phyloP scores from a whole-genome alignment of 1,140 invertebrate species.

The Drosophila chauvacae region DNA sequence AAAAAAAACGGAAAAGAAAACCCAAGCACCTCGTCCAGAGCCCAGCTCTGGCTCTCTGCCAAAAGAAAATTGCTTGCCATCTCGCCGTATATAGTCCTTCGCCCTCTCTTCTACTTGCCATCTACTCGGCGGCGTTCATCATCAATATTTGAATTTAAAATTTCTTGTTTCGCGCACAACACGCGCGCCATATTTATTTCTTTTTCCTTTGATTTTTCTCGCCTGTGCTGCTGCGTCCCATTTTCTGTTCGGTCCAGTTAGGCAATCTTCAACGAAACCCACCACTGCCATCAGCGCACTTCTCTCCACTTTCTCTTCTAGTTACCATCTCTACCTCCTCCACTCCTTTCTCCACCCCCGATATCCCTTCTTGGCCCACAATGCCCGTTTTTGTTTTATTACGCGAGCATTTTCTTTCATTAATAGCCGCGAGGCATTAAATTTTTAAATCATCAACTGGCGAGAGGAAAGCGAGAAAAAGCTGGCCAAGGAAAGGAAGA shows the following conservation, averaged over 20 bases:
- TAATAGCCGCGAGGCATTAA: constrained; percentile 80
- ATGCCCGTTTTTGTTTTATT: constrained; percentile 75
- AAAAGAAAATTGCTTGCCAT: constrained; percentile 51
- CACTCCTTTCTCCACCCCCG: neutral
- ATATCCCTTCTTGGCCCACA: constrained; percentile 23
- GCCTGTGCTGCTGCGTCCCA: constrained; percentile 48
- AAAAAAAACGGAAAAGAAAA: constrained; percentile 27
- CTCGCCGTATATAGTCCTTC: constrained; percentile 21
- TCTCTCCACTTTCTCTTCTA: constrained; percentile 20
- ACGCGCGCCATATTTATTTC: constrained; percentile 79
- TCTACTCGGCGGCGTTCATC: constrained; percentile 49
- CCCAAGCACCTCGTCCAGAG: constrained; percentile 2
- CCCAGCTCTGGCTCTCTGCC: constrained; percentile 2
- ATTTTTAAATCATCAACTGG: constrained; percentile 76
- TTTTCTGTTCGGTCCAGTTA: constrained; percentile 32
- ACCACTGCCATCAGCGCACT: constrained; percentile 16
- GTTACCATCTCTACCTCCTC: constrained; percentile 4
- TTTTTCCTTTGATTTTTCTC: constrained; percentile 71
- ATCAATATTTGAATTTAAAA: constrained; percentile 81
- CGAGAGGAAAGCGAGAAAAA: constrained; percentile 12
- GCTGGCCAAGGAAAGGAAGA: constrained; percentile 25
- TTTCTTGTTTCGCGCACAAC: constrained; percentile 67
- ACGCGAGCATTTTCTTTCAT: constrained; percentile 79
- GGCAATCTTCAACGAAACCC: constrained; percentile 31
- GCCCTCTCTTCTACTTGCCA: constrained; percentile 16